Evolutionary conservation across 2,113 vertebrate genomes (phyloP).

Genomic region (Mesitornis unicolor): DNA sequence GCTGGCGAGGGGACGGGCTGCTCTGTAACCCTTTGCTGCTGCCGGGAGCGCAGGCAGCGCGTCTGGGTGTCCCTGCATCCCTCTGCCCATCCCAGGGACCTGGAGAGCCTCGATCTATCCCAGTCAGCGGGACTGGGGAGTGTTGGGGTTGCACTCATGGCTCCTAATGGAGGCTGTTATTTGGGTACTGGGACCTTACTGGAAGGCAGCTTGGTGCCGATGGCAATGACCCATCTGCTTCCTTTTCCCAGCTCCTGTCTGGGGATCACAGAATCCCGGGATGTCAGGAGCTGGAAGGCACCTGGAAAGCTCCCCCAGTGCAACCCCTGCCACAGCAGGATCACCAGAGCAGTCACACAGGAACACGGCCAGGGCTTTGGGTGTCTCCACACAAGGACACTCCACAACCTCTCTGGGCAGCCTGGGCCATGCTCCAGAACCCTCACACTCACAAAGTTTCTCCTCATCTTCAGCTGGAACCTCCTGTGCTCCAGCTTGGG

Average conservation of each 20-base stretch:
- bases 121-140: accelerated
- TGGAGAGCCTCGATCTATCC: not conserved
- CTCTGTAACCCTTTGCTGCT: constrained; percentile 37
- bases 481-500: no score
- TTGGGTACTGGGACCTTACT: not conserved
- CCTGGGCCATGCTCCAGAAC: no score
- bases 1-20: not conserved
- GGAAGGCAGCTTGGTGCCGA: not conserved
- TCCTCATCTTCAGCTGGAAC: no score
- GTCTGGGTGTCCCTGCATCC: not conserved
- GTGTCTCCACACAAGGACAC: no score
- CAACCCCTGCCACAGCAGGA: no score
- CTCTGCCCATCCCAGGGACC: not conserved
- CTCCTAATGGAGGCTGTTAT: not conserved
- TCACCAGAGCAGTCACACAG: no score
- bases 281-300: no score
- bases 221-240: accelerated
- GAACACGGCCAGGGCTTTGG: no score
- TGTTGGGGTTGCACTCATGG: not conserved
- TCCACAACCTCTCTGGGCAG: no score
- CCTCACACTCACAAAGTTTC: no score
- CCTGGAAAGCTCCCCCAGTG: no score
- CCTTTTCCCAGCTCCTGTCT: not conserved
- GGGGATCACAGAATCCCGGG: not conserved
- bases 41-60: not conserved